Conservation (phyloP, 2,888 invertebrate species). For the Macrosiphum euphorbiae region DNA sequence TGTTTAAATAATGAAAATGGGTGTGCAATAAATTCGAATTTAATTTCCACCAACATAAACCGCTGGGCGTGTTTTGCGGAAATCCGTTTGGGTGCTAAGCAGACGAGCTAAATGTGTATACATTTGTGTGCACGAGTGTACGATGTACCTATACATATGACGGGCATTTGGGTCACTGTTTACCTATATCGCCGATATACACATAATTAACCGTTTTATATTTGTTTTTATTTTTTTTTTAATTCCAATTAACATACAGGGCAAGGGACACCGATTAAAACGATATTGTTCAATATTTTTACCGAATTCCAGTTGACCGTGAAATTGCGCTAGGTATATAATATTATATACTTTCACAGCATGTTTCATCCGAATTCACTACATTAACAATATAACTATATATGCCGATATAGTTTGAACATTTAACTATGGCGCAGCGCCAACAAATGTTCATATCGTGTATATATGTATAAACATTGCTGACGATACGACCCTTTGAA, state of each 20-base stretch:
- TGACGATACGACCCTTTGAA: neutral
- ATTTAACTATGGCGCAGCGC: neutral
- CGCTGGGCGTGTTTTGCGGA: constrained; percentile 62
- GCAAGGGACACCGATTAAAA: constrained; percentile 26
- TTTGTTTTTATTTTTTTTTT: neutral
- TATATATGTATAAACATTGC: neutral
- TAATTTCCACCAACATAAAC: constrained; percentile 50
- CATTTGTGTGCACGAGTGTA: neutral
- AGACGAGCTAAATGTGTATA: neutral
- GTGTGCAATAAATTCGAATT: constrained; percentile 59
- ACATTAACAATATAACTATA: constrained; percentile 18
- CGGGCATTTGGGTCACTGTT: constrained; percentile 10
- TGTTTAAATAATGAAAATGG: constrained; percentile 56
- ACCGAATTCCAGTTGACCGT: constrained; percentile 51
- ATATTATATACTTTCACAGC: neutral
- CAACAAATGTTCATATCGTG: constrained; percentile 2
- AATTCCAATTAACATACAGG: neutral
- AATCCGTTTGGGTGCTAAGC: constrained; percentile 56
- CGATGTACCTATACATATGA: neutral
- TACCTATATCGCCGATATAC: neutral
- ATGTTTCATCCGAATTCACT: constrained; percentile 4
- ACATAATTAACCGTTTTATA: constrained; percentile 30
- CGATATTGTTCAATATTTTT: constrained; percentile 17
- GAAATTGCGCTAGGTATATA: constrained; percentile 35
- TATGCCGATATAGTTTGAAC: neutral